Evolutionary conservation across 2,888 invertebrate species (phyloP), one percentile per base, ranked within the genome.

Genomic region (Pammene fasciana): DNA sequence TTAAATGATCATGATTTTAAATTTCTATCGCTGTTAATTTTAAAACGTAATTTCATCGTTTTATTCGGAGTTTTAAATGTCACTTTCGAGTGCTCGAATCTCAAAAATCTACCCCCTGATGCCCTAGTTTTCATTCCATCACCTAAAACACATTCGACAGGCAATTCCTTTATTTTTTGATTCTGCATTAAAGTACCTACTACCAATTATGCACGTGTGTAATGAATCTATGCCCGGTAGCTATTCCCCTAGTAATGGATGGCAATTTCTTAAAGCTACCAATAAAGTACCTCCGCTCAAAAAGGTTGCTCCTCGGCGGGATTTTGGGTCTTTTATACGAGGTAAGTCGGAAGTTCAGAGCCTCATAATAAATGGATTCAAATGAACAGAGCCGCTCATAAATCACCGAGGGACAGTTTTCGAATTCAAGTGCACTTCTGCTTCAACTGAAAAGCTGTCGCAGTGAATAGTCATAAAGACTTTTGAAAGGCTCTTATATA

Each of bases 381-480:
- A 67, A 67, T 67, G 55, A 67, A 41, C 26, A 46, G 38, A 18
- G 43, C 26, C 55, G 34, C 41, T 41, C 48, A 56, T 67, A 56
- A 62, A 67, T 62, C 67, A 62, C 50, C 8, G 48, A 55, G 14
- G 38, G 41, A 56, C 48, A 41, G 45, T 56, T 62, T 54, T 46
- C 54, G 55, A 61, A 55, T 55, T 67, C 55, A 55, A 67, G 55
- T 41, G 67, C 61, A 46, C 55, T 48, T 48, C 56, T 45, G 46
- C 34, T 54, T 7, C 26, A 38, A 11, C 48, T 41, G 61, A 67
- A 67, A 36, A 13, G 55, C 55, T 55, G 54, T 59, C 57, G 57
- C 66, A 57, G 45, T 66, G 66, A 66, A 59, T 57, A 52, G 50
- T 50, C 41, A 46, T 48, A 66, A 66, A 66, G 57, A 57, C 50